phyloP scores from a whole-genome alignment of 2,113 vertebrate species.

The Amazona guildingii region DNA sequence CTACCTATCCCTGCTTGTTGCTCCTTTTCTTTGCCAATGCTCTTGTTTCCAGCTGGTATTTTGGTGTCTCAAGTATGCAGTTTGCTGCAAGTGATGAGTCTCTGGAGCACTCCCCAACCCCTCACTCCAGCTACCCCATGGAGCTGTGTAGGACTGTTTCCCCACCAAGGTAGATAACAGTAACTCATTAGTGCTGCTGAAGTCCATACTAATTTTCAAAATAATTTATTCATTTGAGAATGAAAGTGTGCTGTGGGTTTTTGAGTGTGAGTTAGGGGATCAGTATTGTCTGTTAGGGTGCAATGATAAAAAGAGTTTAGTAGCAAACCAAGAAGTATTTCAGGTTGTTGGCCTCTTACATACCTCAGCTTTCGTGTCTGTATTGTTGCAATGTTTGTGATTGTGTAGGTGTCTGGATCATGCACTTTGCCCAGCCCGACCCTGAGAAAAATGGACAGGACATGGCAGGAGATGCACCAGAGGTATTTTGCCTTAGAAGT shows the following conservation, averaged over 20 bases:
- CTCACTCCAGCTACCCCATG: not conserved
- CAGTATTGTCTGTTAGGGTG: not conserved
- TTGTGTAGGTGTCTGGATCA: not conserved
- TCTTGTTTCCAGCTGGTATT: not conserved
- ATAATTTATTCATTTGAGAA: not conserved
- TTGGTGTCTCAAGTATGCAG: not conserved
- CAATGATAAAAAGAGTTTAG: not conserved
- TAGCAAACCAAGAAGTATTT: not conserved
- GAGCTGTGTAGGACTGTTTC: not conserved
- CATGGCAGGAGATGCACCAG: not conserved
- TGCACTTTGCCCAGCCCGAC: not conserved
- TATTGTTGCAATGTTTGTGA: not conserved
- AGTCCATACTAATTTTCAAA: not conserved
- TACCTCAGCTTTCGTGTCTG: not conserved
- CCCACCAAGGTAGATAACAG: not conserved
- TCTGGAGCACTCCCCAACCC: not conserved
- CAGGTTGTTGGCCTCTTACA: not conserved
- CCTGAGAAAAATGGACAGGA: not conserved
- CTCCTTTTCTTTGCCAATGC: not conserved
- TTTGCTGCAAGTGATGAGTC: not conserved
- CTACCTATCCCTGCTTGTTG: not conserved
- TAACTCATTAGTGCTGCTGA: not conserved
- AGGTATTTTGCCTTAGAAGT: not conserved
- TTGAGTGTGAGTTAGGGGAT: not conserved
- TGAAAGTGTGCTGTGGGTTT: not conserved